Conservation (phyloP, 2,113 vertebrate species). For the Azemiops feae region DNA sequence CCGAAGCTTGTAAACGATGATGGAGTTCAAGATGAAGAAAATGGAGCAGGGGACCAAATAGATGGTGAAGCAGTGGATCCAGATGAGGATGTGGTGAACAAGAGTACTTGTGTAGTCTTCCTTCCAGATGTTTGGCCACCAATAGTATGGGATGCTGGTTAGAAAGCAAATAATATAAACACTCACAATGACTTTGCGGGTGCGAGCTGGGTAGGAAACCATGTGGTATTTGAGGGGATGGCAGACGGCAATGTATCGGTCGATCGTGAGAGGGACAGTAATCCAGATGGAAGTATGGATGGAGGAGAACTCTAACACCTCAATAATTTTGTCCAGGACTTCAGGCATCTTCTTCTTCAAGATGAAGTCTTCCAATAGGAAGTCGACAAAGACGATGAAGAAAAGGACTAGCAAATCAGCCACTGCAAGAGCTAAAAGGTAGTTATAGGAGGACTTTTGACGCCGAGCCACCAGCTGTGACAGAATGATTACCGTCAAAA, state of each 20-base stretch:
- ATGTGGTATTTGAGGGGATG: slow-evolving; percentile 93
- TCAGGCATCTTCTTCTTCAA: slow-evolving; percentile 82
- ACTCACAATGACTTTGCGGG: slow-evolving; percentile 84
- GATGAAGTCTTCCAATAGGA: slow-evolving; percentile 93
- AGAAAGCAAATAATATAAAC: slow-evolving; percentile 89
- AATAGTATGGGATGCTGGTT: slow-evolving; percentile 91
- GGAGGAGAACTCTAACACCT: slow-evolving; percentile 93
- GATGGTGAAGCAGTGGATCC: slow-evolving; percentile 90
- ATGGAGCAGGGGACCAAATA: slow-evolving; percentile 93
- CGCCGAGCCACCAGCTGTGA: slow-evolving; percentile 92
- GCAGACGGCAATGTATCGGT: slow-evolving; percentile 94
- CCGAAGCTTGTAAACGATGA: slow-evolving; percentile 88
- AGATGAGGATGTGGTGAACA: slow-evolving; percentile 88
- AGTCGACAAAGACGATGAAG: slow-evolving; percentile 95
- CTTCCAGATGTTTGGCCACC: slow-evolving; percentile 97
- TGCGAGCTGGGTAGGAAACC: slow-evolving; percentile 92
- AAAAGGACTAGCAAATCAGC: slow-evolving; percentile 94
- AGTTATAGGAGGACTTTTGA: slow-evolving; percentile 98
- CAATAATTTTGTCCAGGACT: slow-evolving; percentile 83
- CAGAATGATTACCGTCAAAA: slow-evolving; percentile 93
- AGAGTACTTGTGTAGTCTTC: slow-evolving; percentile 80
- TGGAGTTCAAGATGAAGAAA: slow-evolving; percentile 91
- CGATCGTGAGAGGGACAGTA: slow-evolving; percentile 90
- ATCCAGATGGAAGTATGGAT: slow-evolving; percentile 98
- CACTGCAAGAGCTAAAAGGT: slow-evolving; percentile 92